These are phyloP conservation scores for Sinella curviseta DNA, from an alignment of 1,140 invertebrate species.

Conservation along the genomic window DNA sequence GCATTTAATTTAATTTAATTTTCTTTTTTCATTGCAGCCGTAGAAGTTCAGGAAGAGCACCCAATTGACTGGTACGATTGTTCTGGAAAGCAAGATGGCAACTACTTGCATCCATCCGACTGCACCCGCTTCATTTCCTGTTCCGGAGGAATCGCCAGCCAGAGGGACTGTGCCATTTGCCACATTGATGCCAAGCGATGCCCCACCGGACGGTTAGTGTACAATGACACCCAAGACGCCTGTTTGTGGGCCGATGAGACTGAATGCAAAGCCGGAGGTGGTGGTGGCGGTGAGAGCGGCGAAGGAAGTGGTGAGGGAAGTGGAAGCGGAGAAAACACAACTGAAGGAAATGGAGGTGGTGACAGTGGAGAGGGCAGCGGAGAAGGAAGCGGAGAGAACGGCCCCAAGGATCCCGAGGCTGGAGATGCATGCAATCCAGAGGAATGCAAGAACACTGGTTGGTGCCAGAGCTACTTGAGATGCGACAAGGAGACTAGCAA, in stretches of 20 bases:
- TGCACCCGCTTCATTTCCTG: neutral
- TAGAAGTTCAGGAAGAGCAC: too few relatives aligned
- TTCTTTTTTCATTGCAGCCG: neutral
- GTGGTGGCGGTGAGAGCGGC: neutral
- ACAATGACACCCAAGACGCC: neutral
- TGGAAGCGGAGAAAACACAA: too few relatives aligned
- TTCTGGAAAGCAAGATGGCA: neutral
- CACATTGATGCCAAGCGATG: neutral
- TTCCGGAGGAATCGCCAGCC: neutral
- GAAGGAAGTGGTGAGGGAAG: too few relatives aligned
- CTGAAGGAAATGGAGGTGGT: too few relatives aligned
- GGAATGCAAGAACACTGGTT: neutral
- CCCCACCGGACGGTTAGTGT: neutral
- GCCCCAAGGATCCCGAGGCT: neutral
- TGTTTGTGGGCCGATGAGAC: neutral
- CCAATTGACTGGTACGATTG: too few relatives aligned
- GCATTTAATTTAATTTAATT: too few relatives aligned
- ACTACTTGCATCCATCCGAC: neutral
- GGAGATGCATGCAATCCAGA: neutral
- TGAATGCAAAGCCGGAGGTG: neutral
- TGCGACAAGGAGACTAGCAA: neutral
- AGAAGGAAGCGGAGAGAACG: neutral
- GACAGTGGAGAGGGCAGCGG: too few relatives aligned
- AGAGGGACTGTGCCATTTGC: neutral
- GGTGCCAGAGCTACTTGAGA: neutral